These are phyloP conservation scores for Paracanthobrama guichenoti DNA, from an alignment of 2,113 vertebrate species.

Conservation along the genomic window DNA sequence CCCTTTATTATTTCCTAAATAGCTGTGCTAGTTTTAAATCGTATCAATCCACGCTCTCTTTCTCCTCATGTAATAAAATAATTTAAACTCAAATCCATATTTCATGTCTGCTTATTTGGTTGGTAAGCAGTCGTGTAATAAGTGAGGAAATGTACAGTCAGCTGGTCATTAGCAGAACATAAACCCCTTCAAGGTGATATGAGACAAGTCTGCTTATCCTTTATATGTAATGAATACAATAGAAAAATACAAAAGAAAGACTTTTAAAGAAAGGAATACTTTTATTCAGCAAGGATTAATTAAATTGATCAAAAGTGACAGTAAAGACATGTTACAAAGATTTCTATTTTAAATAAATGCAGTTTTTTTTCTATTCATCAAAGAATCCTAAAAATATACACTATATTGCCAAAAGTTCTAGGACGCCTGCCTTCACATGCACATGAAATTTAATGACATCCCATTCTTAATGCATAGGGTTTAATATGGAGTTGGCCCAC, in stretches of 20 bases:
- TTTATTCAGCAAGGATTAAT: background rate
- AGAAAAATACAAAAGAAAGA: too few relatives aligned
- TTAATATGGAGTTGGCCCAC: too few relatives aligned
- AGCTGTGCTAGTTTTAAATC: background rate
- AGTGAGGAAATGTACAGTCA: slow-evolving; percentile 6
- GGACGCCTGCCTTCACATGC: too few relatives aligned
- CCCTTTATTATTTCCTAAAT: background rate
- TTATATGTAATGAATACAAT: background rate
- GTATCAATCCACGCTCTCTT: background rate
- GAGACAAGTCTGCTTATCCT: background rate
- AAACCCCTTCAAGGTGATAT: background rate
- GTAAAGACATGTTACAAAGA: background rate
- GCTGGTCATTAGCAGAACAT: background rate
- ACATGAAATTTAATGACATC: too few relatives aligned
- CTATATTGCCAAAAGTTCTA: too few relatives aligned
- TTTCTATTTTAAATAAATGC: background rate
- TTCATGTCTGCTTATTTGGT: background rate
- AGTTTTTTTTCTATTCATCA: background rate
- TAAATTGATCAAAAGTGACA: background rate
- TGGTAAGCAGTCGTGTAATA: background rate
- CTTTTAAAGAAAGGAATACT: background rate
- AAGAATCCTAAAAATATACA: background rate
- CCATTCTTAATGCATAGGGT: too few relatives aligned
- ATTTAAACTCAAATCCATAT: background rate
- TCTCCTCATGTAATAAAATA: background rate